Percentiles rank a stretch among this genome's conserved stretches.
These are phyloP conservation scores for Rosalia funebris DNA, from an alignment of 2,888 invertebrate genomes.

Conservation along the genomic window DNA sequence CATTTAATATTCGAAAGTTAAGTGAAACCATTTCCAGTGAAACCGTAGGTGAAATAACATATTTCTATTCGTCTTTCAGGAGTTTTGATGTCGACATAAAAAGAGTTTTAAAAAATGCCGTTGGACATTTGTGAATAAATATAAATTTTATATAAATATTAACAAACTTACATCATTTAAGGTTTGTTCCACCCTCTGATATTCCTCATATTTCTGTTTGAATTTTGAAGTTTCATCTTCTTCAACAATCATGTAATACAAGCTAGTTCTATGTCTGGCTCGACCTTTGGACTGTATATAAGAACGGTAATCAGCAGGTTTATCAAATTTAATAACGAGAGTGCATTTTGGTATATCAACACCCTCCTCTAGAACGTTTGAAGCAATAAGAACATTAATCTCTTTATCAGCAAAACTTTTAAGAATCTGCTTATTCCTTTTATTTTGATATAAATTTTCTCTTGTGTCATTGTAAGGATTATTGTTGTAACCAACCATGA, in stretches of 20 bases:
- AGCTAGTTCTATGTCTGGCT: slow-evolving; percentile 75
- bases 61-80: no score
- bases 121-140: no score
- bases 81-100: no score
- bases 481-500: slow-evolving; percentile 75
- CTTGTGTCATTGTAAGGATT: slow-evolving; percentile 69
- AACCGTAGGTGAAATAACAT: no score
- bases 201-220: slow-evolving; percentile 59
- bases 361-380: slow-evolving; percentile 91
- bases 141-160: no score
- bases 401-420: slow-evolving; percentile 69
- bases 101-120: no score
- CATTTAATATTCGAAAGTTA: no score
- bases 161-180: slow-evolving; percentile 66
- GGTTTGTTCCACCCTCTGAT: slow-evolving; percentile 65
- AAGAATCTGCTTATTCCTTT: slow-evolving; percentile 67
- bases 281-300: slow-evolving; percentile 93
- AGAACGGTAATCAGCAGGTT: slow-evolving; percentile 76
- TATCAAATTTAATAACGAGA: slow-evolving; percentile 80
- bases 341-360: slow-evolving; percentile 87
- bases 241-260: slow-evolving; percentile 69
- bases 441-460: slow-evolving; percentile 65
- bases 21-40: no score
- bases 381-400: slow-evolving; percentile 75
- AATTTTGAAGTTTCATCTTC: slow-evolving; percentile 53